phyloP scores from a whole-genome alignment of 92 coral and sea anemone species.

The Umimayanthus kanabou region DNA sequence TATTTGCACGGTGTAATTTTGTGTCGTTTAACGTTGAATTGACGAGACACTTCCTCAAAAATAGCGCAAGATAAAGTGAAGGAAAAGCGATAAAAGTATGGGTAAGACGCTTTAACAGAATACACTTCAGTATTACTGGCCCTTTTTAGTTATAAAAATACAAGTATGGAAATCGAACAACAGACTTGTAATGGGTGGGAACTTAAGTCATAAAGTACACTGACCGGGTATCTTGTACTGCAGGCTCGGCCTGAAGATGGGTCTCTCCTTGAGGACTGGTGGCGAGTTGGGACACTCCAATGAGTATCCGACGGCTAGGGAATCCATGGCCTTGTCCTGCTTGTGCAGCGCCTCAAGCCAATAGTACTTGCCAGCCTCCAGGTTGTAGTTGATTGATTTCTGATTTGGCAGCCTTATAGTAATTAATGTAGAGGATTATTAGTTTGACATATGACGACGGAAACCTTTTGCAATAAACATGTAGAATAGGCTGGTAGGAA shows the following conservation, averaged over 20 bases:
- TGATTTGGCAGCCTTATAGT: conserved; percentile 46
- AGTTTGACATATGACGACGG: not conserved
- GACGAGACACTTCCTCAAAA: not conserved
- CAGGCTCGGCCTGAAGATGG: conserved; percentile 66
- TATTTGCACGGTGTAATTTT: not conserved
- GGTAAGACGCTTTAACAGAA: not conserved
- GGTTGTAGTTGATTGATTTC: conserved; percentile 39
- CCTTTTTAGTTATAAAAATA: too few relatives aligned
- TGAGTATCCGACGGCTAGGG: conserved; percentile 78
- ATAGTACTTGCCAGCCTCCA: conserved; percentile 86
- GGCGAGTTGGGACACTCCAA: conserved; percentile 70
- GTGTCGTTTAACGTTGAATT: not conserved
- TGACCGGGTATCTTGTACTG: conserved; percentile 87
- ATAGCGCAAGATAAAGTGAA: too few relatives aligned
- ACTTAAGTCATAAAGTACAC: conserved; percentile 9
- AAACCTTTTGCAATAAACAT: not conserved
- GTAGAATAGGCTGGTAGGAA: not conserved
- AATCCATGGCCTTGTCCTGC: conserved; percentile 66
- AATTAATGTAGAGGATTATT: not conserved
- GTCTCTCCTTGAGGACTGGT: conserved; percentile 56
- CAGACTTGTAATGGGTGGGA: not conserved
- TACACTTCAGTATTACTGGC: not conserved
- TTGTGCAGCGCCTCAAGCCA: conserved; percentile 92
- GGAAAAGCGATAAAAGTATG: not conserved
- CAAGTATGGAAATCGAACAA: not conserved